Conservation (phyloP, 2,113 vertebrate species). For the Chaetorhynchus papuensis region DNA sequence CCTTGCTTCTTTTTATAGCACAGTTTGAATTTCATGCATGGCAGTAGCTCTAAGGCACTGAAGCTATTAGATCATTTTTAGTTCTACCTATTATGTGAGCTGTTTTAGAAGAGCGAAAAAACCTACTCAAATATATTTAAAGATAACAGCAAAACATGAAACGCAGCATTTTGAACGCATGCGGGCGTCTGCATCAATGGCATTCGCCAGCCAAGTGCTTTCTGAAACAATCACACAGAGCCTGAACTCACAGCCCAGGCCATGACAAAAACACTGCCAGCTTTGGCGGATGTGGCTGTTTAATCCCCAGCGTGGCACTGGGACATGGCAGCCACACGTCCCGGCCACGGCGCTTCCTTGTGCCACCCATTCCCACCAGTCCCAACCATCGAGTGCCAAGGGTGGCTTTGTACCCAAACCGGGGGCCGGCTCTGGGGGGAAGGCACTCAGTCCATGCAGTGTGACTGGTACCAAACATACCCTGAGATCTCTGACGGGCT, state of each 20-base stretch:
- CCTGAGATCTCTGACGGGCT: background rate
- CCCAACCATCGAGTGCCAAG: background rate
- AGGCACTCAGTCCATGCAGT: background rate
- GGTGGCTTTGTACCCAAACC: background rate
- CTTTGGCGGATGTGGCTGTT: background rate
- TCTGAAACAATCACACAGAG: background rate
- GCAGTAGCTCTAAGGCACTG: background rate
- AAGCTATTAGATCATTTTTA: background rate
- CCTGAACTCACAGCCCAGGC: background rate
- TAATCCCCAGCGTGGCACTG: background rate
- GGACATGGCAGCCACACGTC: background rate
- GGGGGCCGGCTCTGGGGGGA: background rate
- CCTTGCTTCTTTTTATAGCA: background rate
- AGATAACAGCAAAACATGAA: slow-evolving; percentile 14
- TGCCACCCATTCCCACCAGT: background rate
- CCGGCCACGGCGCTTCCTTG: background rate
- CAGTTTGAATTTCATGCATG: background rate
- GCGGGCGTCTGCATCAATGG: background rate
- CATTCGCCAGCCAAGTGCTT: background rate
- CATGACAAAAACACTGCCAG: background rate
- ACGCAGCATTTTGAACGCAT: background rate
- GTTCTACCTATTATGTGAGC: slow-evolving; percentile 1
- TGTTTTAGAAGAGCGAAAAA: background rate
- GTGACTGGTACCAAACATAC: background rate
- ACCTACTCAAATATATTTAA: background rate